phyloP scores from a whole-genome alignment of 2,888 invertebrate species.

The Aplocera efformata region DNA sequence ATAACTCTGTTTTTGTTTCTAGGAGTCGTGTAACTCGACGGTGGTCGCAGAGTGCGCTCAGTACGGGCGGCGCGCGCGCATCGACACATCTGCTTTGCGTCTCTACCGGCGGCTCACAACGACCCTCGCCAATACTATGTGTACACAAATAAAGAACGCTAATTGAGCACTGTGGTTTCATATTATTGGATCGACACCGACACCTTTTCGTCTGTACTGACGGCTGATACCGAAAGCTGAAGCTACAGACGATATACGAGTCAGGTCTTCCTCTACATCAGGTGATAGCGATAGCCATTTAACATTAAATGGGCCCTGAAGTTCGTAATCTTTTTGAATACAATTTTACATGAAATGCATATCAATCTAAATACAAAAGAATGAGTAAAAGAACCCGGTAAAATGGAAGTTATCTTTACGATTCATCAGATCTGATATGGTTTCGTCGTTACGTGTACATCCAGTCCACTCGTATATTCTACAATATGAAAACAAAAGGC shows the following conservation, averaged over 20 bases:
- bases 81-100: slow-evolving; percentile 61
- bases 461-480: slow-evolving; percentile 25
- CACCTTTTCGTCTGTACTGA: neutral
- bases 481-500: slow-evolving; percentile 37
- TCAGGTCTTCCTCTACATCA: no score
- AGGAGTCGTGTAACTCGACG: slow-evolving; percentile 73
- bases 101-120: slow-evolving; percentile 47
- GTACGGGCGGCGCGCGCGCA: slow-evolving; percentile 54
- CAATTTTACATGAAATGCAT: no score
- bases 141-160: slow-evolving; percentile 51
- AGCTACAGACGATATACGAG: no score
- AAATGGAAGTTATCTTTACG: slow-evolving; percentile 20
- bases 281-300: no score
- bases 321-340: no score
- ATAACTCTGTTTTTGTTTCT: slow-evolving; percentile 19
- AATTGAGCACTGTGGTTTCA: slow-evolving; percentile 26
- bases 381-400: neutral
- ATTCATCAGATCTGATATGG: slow-evolving; percentile 25
- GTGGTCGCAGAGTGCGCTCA: slow-evolving; percentile 62
- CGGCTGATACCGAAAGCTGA: neutral
- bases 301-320: no score
- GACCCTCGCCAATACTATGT: slow-evolving; percentile 49
- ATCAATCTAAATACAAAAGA: no score
- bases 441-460: slow-evolving; percentile 20
- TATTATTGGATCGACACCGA: neutral